Evolutionary conservation across 2,888 invertebrate genomes (phyloP).

Genomic region (Oithona nana): DNA sequence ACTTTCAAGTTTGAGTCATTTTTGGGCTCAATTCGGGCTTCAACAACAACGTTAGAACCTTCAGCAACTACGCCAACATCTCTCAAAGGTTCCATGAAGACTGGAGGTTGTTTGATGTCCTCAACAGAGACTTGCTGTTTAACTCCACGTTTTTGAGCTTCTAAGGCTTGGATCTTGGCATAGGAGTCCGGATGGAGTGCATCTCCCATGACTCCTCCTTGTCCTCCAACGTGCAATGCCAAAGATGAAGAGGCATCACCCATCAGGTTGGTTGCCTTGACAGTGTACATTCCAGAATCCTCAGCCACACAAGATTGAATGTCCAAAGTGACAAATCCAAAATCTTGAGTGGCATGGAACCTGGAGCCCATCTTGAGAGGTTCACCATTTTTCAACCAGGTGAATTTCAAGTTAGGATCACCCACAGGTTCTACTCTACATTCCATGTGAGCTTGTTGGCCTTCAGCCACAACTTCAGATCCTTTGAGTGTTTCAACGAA

Average conservation of each 20-base stretch:
- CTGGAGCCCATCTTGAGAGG: conserved; percentile 78
- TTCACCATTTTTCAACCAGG: conserved; percentile 88
- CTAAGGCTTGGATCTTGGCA: conserved; percentile 75
- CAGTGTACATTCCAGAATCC: conserved; percentile 81
- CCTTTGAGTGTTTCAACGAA: conserved; percentile 61
- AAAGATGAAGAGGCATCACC: conserved; percentile 87
- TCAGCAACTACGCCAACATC: conserved; percentile 55
- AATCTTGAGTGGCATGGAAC: conserved; percentile 76
- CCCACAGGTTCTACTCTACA: conserved; percentile 81
- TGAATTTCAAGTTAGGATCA: conserved; percentile 72
- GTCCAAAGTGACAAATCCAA: conserved; percentile 80
- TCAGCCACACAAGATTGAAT: conserved; percentile 67
- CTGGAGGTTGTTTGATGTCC: conserved; percentile 78
- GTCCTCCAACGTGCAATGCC: conserved; percentile 38
- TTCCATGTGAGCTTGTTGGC: conserved; percentile 73
- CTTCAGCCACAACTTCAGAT: conserved; percentile 56
- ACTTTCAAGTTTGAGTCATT: conserved; percentile 64
- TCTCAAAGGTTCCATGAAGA: conserved; percentile 71
- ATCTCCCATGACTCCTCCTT: conserved; percentile 49
- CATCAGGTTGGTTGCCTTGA: conserved; percentile 76
- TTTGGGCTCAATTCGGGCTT: conserved; percentile 75
- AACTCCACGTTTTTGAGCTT: conserved; percentile 41
- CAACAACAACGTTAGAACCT: conserved; percentile 65
- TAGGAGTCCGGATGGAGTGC: conserved; percentile 74
- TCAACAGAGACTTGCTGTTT: conserved; percentile 55